Evolutionary conservation across 2,797 vertebrate genomes (phyloP).

Genomic region (Artibeus lituratus): DNA sequence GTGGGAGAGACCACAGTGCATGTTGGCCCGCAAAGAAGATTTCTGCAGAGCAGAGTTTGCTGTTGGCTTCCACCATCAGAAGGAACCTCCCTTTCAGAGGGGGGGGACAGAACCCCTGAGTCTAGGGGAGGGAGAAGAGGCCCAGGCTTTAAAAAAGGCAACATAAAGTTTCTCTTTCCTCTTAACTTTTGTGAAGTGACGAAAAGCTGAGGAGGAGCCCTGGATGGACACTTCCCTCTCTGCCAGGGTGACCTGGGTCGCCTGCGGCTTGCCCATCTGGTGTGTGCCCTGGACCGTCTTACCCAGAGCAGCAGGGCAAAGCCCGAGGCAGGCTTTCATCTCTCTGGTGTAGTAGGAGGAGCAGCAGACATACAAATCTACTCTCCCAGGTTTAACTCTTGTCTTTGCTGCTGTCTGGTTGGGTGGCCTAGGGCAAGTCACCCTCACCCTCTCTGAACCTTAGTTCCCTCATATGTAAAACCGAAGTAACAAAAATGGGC

Average conservation of each 20-base stretch:
- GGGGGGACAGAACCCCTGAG: neutral
- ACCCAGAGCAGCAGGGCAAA: neutral
- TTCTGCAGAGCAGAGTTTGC: neutral
- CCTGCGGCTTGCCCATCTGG: neutral
- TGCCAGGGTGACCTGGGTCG: neutral
- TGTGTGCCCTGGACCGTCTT: neutral
- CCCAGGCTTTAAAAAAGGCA: neutral
- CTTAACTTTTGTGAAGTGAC: neutral
- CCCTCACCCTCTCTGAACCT: neutral
- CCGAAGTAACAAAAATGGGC: neutral
- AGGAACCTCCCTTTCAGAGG: neutral
- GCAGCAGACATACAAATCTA: neutral
- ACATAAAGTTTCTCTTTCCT: neutral
- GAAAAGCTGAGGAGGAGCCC: neutral
- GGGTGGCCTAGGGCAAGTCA: neutral
- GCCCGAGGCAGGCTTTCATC: neutral
- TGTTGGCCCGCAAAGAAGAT: neutral
- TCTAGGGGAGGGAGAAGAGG: neutral
- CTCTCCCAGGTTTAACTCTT: neutral
- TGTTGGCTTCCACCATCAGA: neutral
- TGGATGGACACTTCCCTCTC: neutral
- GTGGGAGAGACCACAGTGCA: fast-evolving
- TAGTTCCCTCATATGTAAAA: neutral
- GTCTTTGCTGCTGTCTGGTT: neutral
- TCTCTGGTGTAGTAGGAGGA: neutral